phyloP scores from a whole-genome alignment of 2,888 invertebrate species.

The Tipula unca region DNA sequence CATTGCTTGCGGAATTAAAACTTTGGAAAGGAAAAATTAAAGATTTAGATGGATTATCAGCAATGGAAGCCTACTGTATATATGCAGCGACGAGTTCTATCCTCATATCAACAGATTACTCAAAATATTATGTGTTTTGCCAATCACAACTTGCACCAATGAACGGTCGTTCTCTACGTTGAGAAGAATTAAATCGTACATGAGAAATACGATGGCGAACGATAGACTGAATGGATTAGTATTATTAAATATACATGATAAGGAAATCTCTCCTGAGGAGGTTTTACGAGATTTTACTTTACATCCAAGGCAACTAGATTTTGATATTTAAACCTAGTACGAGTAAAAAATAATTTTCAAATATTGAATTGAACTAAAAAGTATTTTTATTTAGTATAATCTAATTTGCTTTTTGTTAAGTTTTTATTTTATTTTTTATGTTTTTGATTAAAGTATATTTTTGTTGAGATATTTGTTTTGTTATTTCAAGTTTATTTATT shows the following conservation, averaged over 20 bases:
- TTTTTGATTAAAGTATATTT: no score
- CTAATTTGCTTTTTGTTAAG: no score
- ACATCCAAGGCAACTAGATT: neutral
- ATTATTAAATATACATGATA: neutral
- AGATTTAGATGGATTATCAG: neutral
- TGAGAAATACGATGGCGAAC: neutral
- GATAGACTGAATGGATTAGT: neutral
- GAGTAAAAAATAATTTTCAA: no score
- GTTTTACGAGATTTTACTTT: neutral
- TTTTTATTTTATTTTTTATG: no score
- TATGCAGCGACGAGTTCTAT: no score
- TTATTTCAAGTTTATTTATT: no score
- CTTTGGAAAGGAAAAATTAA: neutral
- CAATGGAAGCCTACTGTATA: neutral
- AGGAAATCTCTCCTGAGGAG: neutral
- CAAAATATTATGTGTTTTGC: neutral
- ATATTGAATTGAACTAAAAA: no score
- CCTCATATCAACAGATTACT: no score
- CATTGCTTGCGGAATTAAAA: neutral
- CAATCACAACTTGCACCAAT: neutral
- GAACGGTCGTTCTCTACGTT: neutral
- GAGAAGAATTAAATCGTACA: neutral
- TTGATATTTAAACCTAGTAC: neutral
- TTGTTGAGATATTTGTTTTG: no score
- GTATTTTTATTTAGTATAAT: no score